Evolutionary conservation across 1,140 invertebrate species (phyloP), one percentile per base, ranked within the genome.

Genomic region (Nephila pilipes): DNA sequence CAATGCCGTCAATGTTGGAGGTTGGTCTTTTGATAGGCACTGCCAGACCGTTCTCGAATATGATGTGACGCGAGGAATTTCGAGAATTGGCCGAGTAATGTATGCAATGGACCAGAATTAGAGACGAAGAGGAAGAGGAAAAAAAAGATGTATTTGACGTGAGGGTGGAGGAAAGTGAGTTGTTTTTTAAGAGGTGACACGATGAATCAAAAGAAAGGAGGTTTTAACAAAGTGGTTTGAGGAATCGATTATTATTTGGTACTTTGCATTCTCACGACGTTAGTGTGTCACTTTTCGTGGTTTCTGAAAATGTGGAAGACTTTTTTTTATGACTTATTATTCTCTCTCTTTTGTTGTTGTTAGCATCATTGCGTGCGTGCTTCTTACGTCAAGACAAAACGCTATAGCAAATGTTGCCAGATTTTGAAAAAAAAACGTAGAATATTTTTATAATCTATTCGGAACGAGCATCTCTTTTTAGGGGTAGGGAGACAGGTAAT

Each of bases 71-170:
- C n/a, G 38, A 81, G 38, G 80, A 29, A 46, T 81, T 46, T 22
- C 8, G 80, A 1, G 80, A 54, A 54, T 46, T 54, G 46, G 38
- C 46, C 69, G 69, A 5, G 29, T 20, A 75, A 75, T 75, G n/a
- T 18, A 75, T 75, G 69, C 29, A 75, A 36, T 36, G 29, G 69
- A 75, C 69, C 69, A 75, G 36, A 81, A 81, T 81, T 81, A 54
- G 22, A 16, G 25, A 81, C 46, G 10, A 54, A 81, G 46, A 46
- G 46, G 46, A n/a, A n/a, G 46, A 46, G 12, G 12, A 46, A 46
- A 16, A 81, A 81, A 81, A 54, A 38, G 5, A 32, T 36, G 32
- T 20, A 75, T 32, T 75, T 75, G 69, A 75, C 69, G 18, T 32
- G 69, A 20, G 58, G 5, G 29, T 32, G 69, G 32, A 36, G 29